Base-by-base conservation (phyloP, 2,888 invertebrate species). In the Caenorhabditis japonica region DNA sequence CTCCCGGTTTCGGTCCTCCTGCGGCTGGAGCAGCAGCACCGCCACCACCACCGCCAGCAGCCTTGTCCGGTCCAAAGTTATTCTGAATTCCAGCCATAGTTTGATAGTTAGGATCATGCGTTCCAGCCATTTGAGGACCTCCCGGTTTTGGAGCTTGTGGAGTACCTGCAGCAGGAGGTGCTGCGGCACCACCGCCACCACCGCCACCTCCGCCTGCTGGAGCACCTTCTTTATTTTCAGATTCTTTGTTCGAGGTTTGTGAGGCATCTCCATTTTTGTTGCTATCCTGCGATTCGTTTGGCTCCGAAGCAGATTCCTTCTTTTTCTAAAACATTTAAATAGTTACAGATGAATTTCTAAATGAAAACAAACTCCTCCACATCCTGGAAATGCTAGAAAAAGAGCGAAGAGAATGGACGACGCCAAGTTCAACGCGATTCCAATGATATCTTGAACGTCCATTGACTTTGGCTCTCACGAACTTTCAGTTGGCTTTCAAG, bases 401-500 rank as follows among this genome's bases (percentile, higher is more conserved):
- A 39, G 27, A 7, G 44, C 49, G 4, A 33, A 30, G 8, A 59
- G 33, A 5, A 46, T 30, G 36, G 59, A 51, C 5, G 59, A 41
- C 10, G 60, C 59, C 59, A 68, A 39, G 38, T 53, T 68, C 39
- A 68, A 49, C 19, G 47, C 59, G 43, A 59, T 68, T 43, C 53
- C 59, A 39, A 68, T 53, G 52, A 68, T 58, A 58, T 68, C 59
- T 59, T 68, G 51, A 44, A 59, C 59, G 52, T 68, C 68, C 68
- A 68, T 68, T 27, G 21, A 38, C 41, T 36, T 19, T 34, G 34
- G 44, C 41, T 33, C 49, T 34, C 25, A 33, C 58, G 23, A 58
- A 58, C 47, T 58, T 38, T 36, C 46, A 39, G 38, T 51, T 60
- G 60, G 44, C 30, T 8, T 27, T 8, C 49, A n/a, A n/a, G n/a